Base-by-base conservation (phyloP, 1,140 invertebrate genomes). In the Aricia agestis region DNA sequence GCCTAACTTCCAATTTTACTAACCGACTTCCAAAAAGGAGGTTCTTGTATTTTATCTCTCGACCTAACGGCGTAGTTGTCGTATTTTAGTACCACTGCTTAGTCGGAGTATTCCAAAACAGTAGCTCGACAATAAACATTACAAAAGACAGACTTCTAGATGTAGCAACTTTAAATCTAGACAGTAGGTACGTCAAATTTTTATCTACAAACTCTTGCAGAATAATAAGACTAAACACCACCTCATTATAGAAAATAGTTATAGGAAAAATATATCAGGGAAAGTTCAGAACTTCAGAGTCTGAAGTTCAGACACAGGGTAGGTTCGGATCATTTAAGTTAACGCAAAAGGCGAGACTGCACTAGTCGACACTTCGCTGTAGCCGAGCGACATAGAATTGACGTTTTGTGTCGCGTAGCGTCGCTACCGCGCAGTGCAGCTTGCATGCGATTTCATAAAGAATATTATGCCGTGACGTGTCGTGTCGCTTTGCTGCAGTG, bases 81-180 rank as follows among this genome's bases (percentile, higher is more conserved):
- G 19, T 63, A 19, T 19, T 63, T 63, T 10, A 18, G 18, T 63
- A 63, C 18, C 58, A 19, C 59, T 63, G 45, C 45, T 52, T 52
- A 52, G 45, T 25, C 19, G 17, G 59, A 19, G 17, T 19, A 63
- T 63, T 63, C 18, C 13, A 63, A 25, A 63, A 19, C 18, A 63
- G 59, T 63, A 63, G 59, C 59, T 63, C 59, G 59, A 63, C 59
- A 63, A 63, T 63, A 63, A 63, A 18, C 59, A 19, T 25, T 63
- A 63, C 59, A 63, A 19, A 17, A 63, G 7, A 63, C 58, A 59
- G 58, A 63, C 59, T 63, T 25, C 18, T 63, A 63, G 59, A 10
- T 63, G 59, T 25, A 19, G 18, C 59, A 19, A 63, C 17, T 19
- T 63, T 63, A 63, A 63, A 25, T 18, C 18, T 18, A 63, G 59